Evolutionary conservation across 1,140 invertebrate genomes (phyloP).

Genomic region (Scaptomyza graminum): DNA sequence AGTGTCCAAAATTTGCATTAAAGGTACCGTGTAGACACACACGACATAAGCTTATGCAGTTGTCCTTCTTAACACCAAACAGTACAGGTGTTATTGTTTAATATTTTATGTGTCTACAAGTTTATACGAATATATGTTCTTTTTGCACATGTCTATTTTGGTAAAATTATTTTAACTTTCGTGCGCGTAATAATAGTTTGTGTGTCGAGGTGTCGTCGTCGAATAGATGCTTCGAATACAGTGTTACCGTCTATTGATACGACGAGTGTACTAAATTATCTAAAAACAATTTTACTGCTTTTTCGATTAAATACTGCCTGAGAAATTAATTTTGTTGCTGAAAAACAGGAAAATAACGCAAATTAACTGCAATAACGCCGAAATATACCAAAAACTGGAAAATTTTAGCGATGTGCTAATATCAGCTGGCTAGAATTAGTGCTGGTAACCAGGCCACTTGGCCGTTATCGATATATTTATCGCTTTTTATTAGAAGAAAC

Average conservation of each 20-base stretch:
- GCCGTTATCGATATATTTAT: not conserved
- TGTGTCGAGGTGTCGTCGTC: constrained; percentile 31
- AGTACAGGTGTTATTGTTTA: too few species aligned
- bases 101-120: not conserved
- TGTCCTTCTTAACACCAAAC: not conserved
- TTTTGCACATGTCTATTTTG: constrained; percentile 9
- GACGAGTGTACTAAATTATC: constrained; percentile 2
- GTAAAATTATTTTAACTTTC: constrained; percentile 29
- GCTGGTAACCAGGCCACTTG: too few species aligned
- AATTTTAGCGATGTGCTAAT: too few species aligned
- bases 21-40: constrained; percentile 20
- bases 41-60: not conserved
- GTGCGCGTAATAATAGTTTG: constrained; percentile 37
- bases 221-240: constrained; percentile 35
- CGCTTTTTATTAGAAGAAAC: not conserved
- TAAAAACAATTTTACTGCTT: not conserved
- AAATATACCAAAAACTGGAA: too few species aligned
- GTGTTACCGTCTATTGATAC: constrained; percentile 15
- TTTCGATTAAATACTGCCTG: not conserved
- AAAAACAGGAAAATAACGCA: too few species aligned
- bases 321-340: not conserved
- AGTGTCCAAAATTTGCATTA: constrained; percentile 34
- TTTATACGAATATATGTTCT: constrained; percentile 11
- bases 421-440: too few species aligned
- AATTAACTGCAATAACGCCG: too few species aligned